A percentile compares a stretch with the other conserved stretches of the same genome.
Evolutionary conservation across 1,140 invertebrate species (phyloP).

Genomic region (Bombus difficillimus): DNA sequence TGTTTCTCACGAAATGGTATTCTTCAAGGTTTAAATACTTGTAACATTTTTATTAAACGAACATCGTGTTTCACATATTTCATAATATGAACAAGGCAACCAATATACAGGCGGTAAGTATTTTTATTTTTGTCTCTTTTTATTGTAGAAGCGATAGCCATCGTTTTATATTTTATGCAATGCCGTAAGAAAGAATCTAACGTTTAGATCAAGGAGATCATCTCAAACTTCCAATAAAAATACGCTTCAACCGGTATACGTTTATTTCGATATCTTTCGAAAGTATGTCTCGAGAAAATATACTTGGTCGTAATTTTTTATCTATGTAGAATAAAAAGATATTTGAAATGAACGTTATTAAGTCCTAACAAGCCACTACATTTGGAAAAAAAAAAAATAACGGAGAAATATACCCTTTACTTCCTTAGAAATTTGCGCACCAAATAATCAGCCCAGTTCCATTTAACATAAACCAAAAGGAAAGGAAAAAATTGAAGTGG

Average conservation of each 20-base stretch:
- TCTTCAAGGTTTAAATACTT: too few species aligned
- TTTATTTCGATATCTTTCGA: not conserved
- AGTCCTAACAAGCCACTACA: too few species aligned
- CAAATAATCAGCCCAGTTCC: not conserved
- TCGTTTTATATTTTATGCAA: not conserved
- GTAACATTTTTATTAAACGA: too few species aligned
- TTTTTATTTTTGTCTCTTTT: not conserved
- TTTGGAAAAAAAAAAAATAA: too few species aligned
- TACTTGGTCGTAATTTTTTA: not conserved
- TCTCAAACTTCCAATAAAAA: not conserved
- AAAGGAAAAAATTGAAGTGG: not conserved
- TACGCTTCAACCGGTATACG: not conserved
- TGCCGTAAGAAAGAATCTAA: not conserved
- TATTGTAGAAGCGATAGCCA: not conserved
- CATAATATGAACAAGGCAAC: too few species aligned
- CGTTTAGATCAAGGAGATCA: not conserved
- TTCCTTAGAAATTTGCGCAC: not conserved
- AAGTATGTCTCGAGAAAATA: not conserved
- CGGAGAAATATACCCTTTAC: too few species aligned
- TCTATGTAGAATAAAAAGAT: not conserved
- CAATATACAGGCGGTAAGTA: too few species aligned
- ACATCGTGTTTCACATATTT: too few species aligned
- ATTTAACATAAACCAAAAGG: not conserved
- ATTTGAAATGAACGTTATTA: not conserved
- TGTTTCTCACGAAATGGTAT: too few species aligned